Base-by-base conservation (phyloP, 2,888 invertebrate genomes). In the Diarsia mendica region DNA sequence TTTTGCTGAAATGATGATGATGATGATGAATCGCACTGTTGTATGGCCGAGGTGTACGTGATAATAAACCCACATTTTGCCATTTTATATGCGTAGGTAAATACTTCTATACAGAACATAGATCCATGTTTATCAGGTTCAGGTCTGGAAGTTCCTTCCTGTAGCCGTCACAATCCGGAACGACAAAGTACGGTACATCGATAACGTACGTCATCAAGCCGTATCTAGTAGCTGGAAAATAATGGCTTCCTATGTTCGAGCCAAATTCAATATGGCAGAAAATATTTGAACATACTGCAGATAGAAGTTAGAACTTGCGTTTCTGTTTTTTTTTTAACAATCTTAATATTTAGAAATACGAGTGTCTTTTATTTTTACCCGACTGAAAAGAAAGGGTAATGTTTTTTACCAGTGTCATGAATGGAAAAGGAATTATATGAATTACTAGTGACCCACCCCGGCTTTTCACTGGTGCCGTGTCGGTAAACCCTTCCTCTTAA, bases 191-290 rank as follows among this genome's bases (percentile, higher is more conserved):
- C 10, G 44, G 39, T n/a, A 39, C 49, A 75, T 75, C 60, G 51
- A 78, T 81, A 78, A 48, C 75, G n/a, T 66, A 74, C 48, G 65
- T 60, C 68, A 68, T 65, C 39, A 46, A 44, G 51, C 48, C 39
- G 10, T 79, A 76, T 76, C 55, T 53, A 23, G 51, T 11, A 0
- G 48, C n/a, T 44, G 15, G 39, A 39, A 61, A 81, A 48, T 78
- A 79, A 78, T 78, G 78, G 61, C 81, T 78, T 81, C 81, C 78
- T 66, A 28, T 65, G 28, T 39, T 11, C 39, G 39, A 74, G 65
- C 53, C 53, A 53, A 53, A 53, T 65, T 28, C 74, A 48, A 48
- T 39, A 64, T 23, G 28, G 44, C 39, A 10, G 64, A 15, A 51
- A 58, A 71, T 72, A 55, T 79, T 71, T 79, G 11, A 15, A 2